phyloP scores from a whole-genome alignment of 2,113 vertebrate species.

The Arvicanthis niloticus region DNA sequence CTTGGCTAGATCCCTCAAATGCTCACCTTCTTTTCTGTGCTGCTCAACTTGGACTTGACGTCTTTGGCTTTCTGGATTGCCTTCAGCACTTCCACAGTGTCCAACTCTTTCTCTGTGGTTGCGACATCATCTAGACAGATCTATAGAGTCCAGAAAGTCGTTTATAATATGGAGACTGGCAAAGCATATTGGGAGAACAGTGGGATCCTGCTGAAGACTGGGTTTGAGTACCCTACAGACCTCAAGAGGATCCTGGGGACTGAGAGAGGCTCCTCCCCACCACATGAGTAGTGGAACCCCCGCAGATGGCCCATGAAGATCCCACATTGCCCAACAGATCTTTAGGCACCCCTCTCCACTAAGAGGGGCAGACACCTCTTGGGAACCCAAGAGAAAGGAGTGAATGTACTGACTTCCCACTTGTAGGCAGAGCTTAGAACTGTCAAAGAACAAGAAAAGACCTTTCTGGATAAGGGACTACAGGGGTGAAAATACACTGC shows the following conservation, averaged over 20 bases:
- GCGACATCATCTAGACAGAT: conserved; percentile 92
- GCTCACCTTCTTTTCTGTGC: conserved; percentile 93
- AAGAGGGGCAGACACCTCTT: neutral
- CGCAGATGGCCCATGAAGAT: neutral
- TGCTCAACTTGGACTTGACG: conserved; percentile 93
- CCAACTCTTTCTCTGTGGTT: conserved; percentile 96
- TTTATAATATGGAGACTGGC: neutral
- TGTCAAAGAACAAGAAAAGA: neutral
- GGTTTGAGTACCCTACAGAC: neutral
- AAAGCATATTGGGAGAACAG: neutral
- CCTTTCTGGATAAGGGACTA: neutral
- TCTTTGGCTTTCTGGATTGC: conserved; percentile 99
- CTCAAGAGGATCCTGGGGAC: neutral
- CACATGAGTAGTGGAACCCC: neutral
- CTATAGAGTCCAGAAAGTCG: conserved; percentile 81
- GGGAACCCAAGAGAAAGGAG: neutral
- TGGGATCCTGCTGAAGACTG: neutral
- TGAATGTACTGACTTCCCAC: neutral
- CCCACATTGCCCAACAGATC: neutral
- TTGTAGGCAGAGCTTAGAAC: neutral
- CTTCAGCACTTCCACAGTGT: conserved; percentile 98
- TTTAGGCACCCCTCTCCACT: neutral
- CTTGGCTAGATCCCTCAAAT: neutral
- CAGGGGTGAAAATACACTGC: neutral
- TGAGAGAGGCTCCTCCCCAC: neutral